phyloP scores from a whole-genome alignment of 2,888 invertebrate species.

The Thera obeliscata region DNA sequence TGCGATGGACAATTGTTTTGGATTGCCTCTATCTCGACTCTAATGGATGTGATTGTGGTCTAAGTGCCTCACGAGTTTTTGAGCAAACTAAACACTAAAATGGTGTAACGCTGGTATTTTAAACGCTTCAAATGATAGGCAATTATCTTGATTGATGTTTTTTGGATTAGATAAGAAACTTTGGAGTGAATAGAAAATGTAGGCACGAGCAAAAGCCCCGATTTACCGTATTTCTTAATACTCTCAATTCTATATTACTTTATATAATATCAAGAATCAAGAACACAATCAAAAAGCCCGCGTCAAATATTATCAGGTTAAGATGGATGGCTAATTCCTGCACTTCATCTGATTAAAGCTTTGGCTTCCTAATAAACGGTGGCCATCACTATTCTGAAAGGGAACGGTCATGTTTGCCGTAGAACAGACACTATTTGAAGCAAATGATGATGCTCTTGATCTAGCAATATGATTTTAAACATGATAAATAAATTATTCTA shows the following conservation, averaged over 20 bases:
- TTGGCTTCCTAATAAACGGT: background rate
- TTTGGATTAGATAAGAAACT: background rate
- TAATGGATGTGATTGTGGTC: constrained; percentile 55
- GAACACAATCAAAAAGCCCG: constrained; percentile 40
- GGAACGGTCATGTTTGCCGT: too few species aligned
- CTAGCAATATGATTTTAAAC: too few species aligned
- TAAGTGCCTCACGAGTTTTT: constrained; percentile 50
- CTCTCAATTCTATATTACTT: constrained; percentile 42
- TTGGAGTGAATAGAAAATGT: background rate
- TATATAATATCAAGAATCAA: constrained; percentile 56
- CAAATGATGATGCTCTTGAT: too few species aligned
- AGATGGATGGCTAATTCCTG: constrained; percentile 71
- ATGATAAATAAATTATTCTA: too few species aligned
- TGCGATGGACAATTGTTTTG: constrained; percentile 50
- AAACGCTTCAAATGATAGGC: constrained; percentile 1
- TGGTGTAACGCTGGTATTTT: constrained; percentile 21
- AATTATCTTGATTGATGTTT: background rate
- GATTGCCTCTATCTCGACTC: constrained; percentile 51
- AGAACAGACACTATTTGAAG: too few species aligned
- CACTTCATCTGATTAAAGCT: constrained; percentile 66
- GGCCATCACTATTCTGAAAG: background rate
- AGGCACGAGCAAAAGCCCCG: too few species aligned
- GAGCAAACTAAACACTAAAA: constrained; percentile 22
- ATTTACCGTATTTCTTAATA: background rate
- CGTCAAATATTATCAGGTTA: constrained; percentile 78